A percentile compares a stretch with the other conserved stretches of the same genome.
These are phyloP conservation scores for Galaxias olidus DNA, from an alignment of 2,797 vertebrate genomes.

Conservation along the genomic window DNA sequence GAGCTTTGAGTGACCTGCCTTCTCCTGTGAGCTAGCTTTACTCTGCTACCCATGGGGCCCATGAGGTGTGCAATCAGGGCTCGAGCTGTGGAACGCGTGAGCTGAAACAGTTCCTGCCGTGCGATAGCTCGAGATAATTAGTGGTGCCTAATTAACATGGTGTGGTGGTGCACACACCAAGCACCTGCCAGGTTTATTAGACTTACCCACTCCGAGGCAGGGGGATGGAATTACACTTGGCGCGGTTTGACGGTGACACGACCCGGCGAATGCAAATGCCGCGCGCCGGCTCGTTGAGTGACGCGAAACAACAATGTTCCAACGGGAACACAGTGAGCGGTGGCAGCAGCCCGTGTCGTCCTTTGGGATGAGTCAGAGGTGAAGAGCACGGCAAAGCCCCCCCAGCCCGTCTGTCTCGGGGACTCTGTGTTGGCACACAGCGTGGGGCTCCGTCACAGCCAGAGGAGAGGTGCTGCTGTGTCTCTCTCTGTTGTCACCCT, in stretches of 20 bases:
- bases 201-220: slow-evolving; percentile 15
- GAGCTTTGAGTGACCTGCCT: slow-evolving; percentile 21
- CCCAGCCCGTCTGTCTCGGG: background rate
- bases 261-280: slow-evolving; percentile 1
- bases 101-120: slow-evolving; percentile 16
- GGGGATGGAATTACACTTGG: background rate
- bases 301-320: background rate
- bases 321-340: no score
- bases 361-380: background rate
- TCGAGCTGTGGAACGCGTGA: slow-evolving; percentile 4
- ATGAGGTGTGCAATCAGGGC: slow-evolving; percentile 3
- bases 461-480: slow-evolving; percentile 15
- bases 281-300: background rate
- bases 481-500: slow-evolving; percentile 15
- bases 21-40: slow-evolving; percentile 2
- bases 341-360: no score
- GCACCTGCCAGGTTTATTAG: no score
- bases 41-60: background rate
- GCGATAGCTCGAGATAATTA: slow-evolving; percentile 31
- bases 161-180: background rate
- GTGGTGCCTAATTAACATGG: slow-evolving; percentile 21
- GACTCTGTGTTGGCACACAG: background rate
- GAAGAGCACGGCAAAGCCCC: background rate
- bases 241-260: slow-evolving; percentile 4
- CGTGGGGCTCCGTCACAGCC: background rate